Base-by-base conservation (phyloP, 1,140 invertebrate genomes). In the Agrypnia vestita region DNA sequence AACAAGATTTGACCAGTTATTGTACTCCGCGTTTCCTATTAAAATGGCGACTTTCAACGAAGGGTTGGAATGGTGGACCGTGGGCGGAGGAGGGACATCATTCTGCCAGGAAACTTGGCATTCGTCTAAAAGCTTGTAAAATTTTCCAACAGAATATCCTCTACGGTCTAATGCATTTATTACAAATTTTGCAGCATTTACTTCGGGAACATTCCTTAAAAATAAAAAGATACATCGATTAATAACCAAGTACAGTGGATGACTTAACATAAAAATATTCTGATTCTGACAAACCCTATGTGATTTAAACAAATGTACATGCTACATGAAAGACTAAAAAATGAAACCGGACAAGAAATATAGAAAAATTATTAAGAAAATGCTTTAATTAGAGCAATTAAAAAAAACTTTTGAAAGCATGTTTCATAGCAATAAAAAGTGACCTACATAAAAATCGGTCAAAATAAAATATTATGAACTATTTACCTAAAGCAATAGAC, bases 1-100 rank as follows among this genome's bases (percentile, higher is more conserved):
- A 0, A 85, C 84, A 21, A 90, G 80, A 71, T 86, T 86, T 9
- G 87, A 85, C 78, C 89, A 85, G 81, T 87, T 69, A 49, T 83
- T 76, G 64, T 90, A 90, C 82, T 85, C 87, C 3, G 71, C 13
- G 17, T 83, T 83, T 0, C 74, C 82, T n/a, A 80, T 69, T 51
- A 83, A 59, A 51, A 83, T 80, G 7, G 82, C 82, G 10, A 83
- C 44, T 72, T 83, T 83, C 15, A 82, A 17, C 0, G 74, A 35
- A 4, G 44, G 21, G 35, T 56, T 59, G 56, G 17, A 53, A 15
- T 73, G 15, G 13, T 51, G 4, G 10, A 56, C 25, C 9, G 13
- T 59, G 9, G 51, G 25, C 11, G 35, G 46, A 6, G 13, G 35
- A 53, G 19, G 17, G 10, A 12, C 10, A 62, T 47, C 71, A 43